phyloP scores from a whole-genome alignment of 2,113 vertebrate species.

The Gallinago undulata region DNA sequence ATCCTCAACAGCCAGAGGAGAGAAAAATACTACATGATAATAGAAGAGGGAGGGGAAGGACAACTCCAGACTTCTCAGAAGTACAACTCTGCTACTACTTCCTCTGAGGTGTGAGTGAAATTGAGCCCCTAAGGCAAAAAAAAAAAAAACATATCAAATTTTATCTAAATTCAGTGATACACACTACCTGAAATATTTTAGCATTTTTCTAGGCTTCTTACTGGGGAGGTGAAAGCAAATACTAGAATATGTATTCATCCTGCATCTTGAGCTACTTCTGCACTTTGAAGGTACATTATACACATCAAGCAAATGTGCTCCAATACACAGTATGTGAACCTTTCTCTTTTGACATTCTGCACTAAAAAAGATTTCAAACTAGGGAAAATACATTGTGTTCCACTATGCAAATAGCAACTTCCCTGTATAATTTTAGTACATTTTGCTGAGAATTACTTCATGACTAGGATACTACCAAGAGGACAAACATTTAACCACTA shows the following conservation, averaged over 20 bases:
- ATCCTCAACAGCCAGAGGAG: neutral
- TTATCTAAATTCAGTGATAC: neutral
- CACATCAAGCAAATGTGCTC: neutral
- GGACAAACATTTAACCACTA: constrained; percentile 46
- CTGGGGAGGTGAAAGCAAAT: neutral
- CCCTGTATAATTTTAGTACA: constrained; percentile 15
- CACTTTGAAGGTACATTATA: neutral
- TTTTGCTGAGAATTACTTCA: constrained; percentile 47
- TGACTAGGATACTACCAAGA: constrained; percentile 6
- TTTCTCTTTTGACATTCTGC: neutral
- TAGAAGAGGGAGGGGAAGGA: neutral
- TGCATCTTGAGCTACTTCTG: neutral
- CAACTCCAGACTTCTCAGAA: neutral
- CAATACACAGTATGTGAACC: neutral
- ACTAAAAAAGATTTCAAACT: neutral
- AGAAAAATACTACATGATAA: neutral
- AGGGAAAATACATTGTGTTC: constrained; percentile 45
- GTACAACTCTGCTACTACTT: neutral
- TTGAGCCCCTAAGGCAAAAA: neutral
- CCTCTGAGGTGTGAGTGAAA: neutral
- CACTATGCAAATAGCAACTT: constrained; percentile 38
- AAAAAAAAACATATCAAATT: neutral
- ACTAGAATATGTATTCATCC: neutral
- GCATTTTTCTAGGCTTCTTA: neutral
- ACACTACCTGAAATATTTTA: neutral